A percentile compares a stretch with the other conserved stretches of the same genome.
Evolutionary conservation across 1,140 invertebrate genomes (phyloP).

Genomic region (Andricus grossulariae): DNA sequence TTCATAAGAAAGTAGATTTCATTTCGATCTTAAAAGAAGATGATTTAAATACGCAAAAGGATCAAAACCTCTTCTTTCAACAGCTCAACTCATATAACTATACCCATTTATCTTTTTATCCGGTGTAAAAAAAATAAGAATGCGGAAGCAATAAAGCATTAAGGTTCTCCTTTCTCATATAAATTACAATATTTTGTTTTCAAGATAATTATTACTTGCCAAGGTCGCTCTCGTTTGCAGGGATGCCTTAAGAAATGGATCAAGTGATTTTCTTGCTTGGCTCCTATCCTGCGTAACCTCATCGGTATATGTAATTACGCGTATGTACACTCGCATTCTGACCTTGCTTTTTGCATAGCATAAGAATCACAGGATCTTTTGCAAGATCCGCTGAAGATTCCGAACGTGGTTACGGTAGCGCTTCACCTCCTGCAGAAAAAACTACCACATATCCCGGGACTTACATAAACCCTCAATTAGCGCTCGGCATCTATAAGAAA

Average conservation of each 20-base stretch:
- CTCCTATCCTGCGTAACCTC: conserved; percentile 16
- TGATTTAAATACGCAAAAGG: no score
- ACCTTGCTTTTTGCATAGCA: conserved; percentile 42
- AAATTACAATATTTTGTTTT: conserved; percentile 51
- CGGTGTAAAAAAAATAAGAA: not conserved
- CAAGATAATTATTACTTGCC: conserved; percentile 32
- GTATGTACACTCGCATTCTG: conserved; percentile 44
- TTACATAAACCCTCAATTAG: conserved; percentile 59
- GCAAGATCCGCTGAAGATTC: conserved; percentile 41
- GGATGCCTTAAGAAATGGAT: conserved; percentile 37
- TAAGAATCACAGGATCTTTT: conserved; percentile 30
- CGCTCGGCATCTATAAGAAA: conserved; percentile 35
- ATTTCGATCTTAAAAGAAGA: no score
- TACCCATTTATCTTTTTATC: no score
- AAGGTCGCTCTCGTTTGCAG: conserved; percentile 50
- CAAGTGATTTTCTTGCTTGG: conserved; percentile 33
- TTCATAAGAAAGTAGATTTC: no score
- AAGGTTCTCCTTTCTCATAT: conserved; percentile 39
- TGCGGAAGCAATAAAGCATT: conserved; percentile 43
- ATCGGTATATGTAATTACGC: conserved; percentile 4
- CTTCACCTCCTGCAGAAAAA: conserved; percentile 40
- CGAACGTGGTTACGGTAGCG: conserved; percentile 37
- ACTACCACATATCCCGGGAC: conserved; percentile 16
- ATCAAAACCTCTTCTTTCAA: no score
- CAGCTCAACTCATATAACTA: no score